Evolutionary conservation across 2,888 invertebrate species (phyloP), one percentile per base, ranked within the genome.

Genomic region (Brachyptera risi): DNA sequence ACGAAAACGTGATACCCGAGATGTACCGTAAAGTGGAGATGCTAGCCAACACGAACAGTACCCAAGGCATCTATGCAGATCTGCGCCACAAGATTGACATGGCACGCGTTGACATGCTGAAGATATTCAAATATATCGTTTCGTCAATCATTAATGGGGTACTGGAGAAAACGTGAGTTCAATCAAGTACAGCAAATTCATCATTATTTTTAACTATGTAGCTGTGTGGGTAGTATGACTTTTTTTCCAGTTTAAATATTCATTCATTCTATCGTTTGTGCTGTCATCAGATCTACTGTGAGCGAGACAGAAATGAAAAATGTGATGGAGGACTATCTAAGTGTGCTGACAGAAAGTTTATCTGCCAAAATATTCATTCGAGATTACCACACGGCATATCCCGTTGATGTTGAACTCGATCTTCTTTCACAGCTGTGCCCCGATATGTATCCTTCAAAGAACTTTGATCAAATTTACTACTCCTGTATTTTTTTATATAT

Each of bases 1-100:
- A 94, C 74, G 89, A 90, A 67, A 81, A 80, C 67, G 84, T 87
- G 3, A 81, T 92, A 66, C 85, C 88, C 13, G 79, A 81, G 67
- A 71, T 94, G 62, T 87, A 87, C 71, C 83, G 84, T 69, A 81
- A 80, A 64, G 72, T 89, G 23, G 77, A 79, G 54, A 11, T 15
- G 7, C 11, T 64, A 21, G 74, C 24, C 26, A 65, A 58, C 40
- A 58, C 62, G 50, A 61, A 42, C 7, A 54, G 60, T 9, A 58
- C 17, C 13, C 51, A 56, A 37, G 21, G n/a, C 9, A 15, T 61
- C 15, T 62, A 64, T 38, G 58, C 47, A 11, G 61, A 61, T 42
- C 57, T 66, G 1, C 62, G 57, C 7, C 27, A 51, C 17, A 65
- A 65, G 58, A 27, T 84, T 5, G 80, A 82, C 67, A 69, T 74